Percentiles rank a stretch among this genome's conserved stretches.
Evolutionary conservation across 2,888 invertebrate species (phyloP).

Genomic region (Pteria penguin): DNA sequence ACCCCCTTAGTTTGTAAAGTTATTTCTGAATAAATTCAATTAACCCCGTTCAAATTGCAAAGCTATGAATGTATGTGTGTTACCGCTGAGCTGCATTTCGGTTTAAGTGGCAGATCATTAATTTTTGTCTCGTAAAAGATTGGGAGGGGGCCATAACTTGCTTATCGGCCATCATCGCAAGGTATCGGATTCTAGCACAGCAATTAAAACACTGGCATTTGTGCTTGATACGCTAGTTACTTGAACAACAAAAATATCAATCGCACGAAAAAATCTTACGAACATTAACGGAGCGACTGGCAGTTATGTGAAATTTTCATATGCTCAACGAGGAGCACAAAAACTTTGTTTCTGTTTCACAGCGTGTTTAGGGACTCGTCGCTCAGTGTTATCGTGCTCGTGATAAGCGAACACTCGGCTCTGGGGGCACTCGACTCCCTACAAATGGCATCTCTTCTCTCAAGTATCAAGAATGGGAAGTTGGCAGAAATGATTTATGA

Average conservation of each 20-base stretch:
- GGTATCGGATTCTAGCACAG: slow-evolving; percentile 24
- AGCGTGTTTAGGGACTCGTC: slow-evolving; percentile 22
- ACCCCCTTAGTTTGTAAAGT: slow-evolving; percentile 2
- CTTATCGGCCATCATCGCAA: slow-evolving; percentile 24
- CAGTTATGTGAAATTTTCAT: slow-evolving; percentile 18
- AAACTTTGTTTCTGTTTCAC: slow-evolving; percentile 6
- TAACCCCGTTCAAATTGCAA: not conserved
- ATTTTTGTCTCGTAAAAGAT: slow-evolving; percentile 38
- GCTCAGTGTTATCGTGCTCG: slow-evolving; percentile 28
- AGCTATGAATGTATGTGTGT: not conserved
- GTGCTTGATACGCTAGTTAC: slow-evolving; percentile 21
- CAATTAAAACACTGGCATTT: slow-evolving; percentile 32
- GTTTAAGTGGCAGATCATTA: slow-evolving; percentile 33
- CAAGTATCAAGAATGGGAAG: slow-evolving; percentile 30
- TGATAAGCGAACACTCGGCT: slow-evolving; percentile 32
- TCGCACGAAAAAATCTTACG: slow-evolving; percentile 18
- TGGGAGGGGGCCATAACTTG: slow-evolving; percentile 26
- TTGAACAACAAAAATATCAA: slow-evolving; percentile 22
- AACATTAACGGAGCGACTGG: slow-evolving; percentile 21
- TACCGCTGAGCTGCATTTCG: not conserved
- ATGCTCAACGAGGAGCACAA: slow-evolving; percentile 14
- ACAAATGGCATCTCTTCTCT: slow-evolving; percentile 12
- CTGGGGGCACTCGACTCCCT: slow-evolving; percentile 2
- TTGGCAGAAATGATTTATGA: slow-evolving; percentile 46
- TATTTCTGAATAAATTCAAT: too few species aligned